A percentile compares a stretch with the other conserved stretches of the same genome.
Evolutionary conservation across 1,140 invertebrate species (phyloP).

Genomic region (Tenebrio molitor): DNA sequence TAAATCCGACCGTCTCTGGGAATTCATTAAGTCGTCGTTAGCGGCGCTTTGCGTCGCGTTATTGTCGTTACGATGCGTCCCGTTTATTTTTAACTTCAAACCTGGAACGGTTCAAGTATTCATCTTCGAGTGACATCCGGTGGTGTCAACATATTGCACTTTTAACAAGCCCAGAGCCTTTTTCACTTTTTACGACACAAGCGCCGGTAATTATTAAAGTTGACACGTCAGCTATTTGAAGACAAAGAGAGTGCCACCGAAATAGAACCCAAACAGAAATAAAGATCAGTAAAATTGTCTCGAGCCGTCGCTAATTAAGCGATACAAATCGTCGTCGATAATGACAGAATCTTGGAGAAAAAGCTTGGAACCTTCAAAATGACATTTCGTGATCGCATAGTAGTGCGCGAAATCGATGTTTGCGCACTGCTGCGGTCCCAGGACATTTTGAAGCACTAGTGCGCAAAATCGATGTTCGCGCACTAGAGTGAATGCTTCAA

Average conservation of each 20-base stretch:
- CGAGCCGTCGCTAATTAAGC: too few relatives aligned
- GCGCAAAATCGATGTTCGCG: too few relatives aligned
- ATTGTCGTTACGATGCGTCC: not conserved
- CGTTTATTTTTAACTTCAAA: slow-evolving; percentile 11
- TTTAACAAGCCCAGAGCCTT: slow-evolving; percentile 8
- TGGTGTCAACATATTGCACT: slow-evolving; percentile 33
- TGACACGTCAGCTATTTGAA: slow-evolving; percentile 23
- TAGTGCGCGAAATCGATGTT: too few relatives aligned
- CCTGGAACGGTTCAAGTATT: not conserved
- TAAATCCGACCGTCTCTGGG: not conserved
- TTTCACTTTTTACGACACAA: not conserved
- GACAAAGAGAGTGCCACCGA: not conserved
- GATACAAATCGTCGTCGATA: too few relatives aligned
- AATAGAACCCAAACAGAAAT: too few relatives aligned
- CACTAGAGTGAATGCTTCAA: too few relatives aligned
- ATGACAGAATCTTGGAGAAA: too few relatives aligned
- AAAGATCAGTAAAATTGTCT: too few relatives aligned
- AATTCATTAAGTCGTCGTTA: slow-evolving; percentile 17
- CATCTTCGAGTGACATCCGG: slow-evolving; percentile 23
- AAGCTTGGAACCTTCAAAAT: too few relatives aligned
- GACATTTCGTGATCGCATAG: too few relatives aligned
- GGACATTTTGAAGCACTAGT: too few relatives aligned
- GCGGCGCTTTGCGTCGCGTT: not conserved
- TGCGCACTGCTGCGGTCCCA: too few relatives aligned
- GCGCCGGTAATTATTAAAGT: slow-evolving; percentile 23